Evolutionary conservation across 1,140 invertebrate species (phyloP).

Genomic region (Armadillidium nasatum): DNA sequence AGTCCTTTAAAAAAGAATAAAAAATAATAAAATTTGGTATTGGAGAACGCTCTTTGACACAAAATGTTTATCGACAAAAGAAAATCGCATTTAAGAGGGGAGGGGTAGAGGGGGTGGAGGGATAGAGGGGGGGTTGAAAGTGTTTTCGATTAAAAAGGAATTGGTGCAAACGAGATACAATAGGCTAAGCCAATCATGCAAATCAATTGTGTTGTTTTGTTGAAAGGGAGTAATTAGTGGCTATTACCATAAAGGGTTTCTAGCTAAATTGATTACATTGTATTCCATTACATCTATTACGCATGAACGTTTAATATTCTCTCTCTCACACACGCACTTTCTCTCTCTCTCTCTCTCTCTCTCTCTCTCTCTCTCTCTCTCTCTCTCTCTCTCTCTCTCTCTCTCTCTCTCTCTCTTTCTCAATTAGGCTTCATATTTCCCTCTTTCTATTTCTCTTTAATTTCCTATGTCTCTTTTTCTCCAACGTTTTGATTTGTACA

Average conservation of each 20-base stretch:
- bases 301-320: conserved; percentile 15
- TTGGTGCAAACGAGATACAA: neutral
- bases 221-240: neutral
- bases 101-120: too few species aligned
- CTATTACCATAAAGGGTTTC: neutral
- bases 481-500: too few species aligned
- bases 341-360: neutral
- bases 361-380: conserved; percentile 30
- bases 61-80: too few species aligned
- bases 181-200: conserved; percentile 6
- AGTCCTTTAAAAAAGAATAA: too few species aligned
- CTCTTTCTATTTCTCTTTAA: neutral
- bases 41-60: too few species aligned
- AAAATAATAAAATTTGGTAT: too few species aligned
- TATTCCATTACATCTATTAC: neutral
- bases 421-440: neutral
- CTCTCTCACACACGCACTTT: conserved; percentile 26
- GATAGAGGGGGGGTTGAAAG: too few species aligned
- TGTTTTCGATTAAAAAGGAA: neutral
- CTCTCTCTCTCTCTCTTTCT: conserved; percentile 30
- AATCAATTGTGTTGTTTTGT: neutral
- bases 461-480: too few species aligned
- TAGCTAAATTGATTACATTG: neutral
- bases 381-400: conserved; percentile 27
- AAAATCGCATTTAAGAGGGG: too few species aligned